phyloP scores from a whole-genome alignment of 2,113 vertebrate genomes.

The Camelus dromedarius region DNA sequence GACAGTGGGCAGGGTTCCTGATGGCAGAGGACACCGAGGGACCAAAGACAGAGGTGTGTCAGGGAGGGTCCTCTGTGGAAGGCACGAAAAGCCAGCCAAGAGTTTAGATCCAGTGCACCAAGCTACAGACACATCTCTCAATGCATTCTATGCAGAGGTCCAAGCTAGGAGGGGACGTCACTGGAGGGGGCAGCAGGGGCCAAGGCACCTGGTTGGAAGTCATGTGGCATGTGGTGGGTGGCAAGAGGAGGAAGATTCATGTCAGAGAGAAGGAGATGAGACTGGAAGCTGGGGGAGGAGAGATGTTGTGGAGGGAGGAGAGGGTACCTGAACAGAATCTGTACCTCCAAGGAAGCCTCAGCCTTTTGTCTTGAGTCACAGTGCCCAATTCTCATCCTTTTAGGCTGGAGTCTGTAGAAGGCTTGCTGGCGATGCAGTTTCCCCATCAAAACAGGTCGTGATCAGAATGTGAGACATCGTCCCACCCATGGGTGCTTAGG shows the following conservation, averaged over 20 bases:
- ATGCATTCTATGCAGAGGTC: accelerated
- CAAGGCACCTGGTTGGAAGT: background rate
- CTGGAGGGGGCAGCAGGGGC: background rate
- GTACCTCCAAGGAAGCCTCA: background rate
- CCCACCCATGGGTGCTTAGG: background rate
- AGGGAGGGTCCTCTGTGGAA: background rate
- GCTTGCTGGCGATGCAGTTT: background rate
- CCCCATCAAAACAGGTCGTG: background rate
- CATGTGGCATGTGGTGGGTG: background rate
- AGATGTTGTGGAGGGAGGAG: background rate
- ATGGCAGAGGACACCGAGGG: background rate
- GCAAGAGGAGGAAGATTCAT: background rate
- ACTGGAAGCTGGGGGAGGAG: background rate
- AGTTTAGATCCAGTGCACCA: accelerated
- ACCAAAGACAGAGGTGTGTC: background rate
- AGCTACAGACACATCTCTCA: accelerated
- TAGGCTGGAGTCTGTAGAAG: background rate
- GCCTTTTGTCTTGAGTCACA: background rate
- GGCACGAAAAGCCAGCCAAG: background rate
- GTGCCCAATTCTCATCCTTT: background rate
- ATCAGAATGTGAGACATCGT: background rate
- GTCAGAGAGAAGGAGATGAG: background rate
- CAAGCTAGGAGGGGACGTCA: background rate
- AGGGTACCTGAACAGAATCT: too few relatives aligned
- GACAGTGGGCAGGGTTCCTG: background rate